Conservation (phyloP, 37 sponge, comb jelly and placozoan genomes). For the Halisarca cf. caerulea region DNA sequence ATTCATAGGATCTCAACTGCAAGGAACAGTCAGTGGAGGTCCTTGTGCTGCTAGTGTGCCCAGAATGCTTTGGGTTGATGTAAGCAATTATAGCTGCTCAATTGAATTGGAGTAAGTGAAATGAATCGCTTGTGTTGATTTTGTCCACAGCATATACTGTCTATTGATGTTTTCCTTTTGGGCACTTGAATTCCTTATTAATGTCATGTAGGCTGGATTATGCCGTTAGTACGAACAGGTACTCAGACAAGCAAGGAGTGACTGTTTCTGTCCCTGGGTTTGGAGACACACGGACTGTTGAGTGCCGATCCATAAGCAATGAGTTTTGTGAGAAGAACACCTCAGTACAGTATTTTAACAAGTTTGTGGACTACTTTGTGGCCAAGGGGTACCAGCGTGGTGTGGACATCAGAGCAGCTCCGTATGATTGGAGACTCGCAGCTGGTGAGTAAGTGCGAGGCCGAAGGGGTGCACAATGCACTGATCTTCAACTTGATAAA, state of each 20-base stretch:
- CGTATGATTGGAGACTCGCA: constrained; percentile 74
- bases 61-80: background rate
- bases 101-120: background rate
- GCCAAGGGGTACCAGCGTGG: constrained; percentile 56
- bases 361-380: constrained; percentile 57
- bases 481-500: no score
- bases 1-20: constrained; percentile 41
- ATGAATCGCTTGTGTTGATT: background rate
- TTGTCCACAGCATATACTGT: background rate
- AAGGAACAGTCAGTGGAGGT: constrained; percentile 29
- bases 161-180: no score
- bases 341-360: background rate
- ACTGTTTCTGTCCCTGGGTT: constrained; percentile 56
- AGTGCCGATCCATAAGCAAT: background rate
- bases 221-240: constrained; percentile 26
- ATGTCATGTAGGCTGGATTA: constrained; percentile 45
- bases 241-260: constrained; percentile 40
- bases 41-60: constrained; percentile 3
- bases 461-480: no score
- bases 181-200: no score
- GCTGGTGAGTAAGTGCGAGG: constrained; percentile 29
- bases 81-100: background rate
- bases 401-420: constrained; percentile 62
- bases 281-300: constrained; percentile 11
- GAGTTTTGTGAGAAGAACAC: background rate